Evolutionary conservation across 2,888 invertebrate genomes (phyloP).

Genomic region (Adelognathus sp.): DNA sequence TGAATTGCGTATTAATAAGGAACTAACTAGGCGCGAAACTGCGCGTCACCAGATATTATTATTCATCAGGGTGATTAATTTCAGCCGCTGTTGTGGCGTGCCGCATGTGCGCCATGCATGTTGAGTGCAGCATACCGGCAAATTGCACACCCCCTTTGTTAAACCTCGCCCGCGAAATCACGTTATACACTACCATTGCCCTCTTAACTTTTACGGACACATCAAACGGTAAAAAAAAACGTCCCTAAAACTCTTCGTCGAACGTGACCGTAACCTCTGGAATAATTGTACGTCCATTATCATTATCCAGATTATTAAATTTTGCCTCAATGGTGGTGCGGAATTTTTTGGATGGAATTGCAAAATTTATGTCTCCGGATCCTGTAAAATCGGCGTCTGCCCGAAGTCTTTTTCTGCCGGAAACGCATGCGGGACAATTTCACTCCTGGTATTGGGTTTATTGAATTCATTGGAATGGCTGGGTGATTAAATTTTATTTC

Average conservation of each 20-base stretch:
- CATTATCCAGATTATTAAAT: constrained; percentile 28
- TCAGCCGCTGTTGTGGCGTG: constrained; percentile 73
- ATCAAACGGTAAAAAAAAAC: constrained; percentile 9
- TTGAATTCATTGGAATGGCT: neutral
- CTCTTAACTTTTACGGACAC: constrained; percentile 20
- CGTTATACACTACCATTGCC: constrained; percentile 24
- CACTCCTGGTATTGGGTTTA: neutral
- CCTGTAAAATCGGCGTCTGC: neutral
- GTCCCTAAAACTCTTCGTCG: neutral
- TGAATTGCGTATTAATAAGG: constrained; percentile 80
- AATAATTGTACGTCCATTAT: constrained; percentile 31
- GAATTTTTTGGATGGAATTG: neutral
- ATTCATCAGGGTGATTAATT: constrained; percentile 80
- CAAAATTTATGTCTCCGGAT: neutral
- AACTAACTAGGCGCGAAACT: constrained; percentile 74
- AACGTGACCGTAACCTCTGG: neutral
- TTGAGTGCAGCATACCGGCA: constrained; percentile 60
- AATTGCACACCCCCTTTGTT: constrained; percentile 65
- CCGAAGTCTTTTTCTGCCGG: neutral
- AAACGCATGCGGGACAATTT: constrained; percentile 1
- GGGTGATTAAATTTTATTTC: constrained; percentile 16
- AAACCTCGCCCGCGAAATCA: constrained; percentile 36
- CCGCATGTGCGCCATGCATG: constrained; percentile 71
- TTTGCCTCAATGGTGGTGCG: neutral
- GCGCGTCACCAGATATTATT: constrained; percentile 75